phyloP scores from a whole-genome alignment of 2,888 invertebrate genomes.

The Apotomis betuletana region DNA sequence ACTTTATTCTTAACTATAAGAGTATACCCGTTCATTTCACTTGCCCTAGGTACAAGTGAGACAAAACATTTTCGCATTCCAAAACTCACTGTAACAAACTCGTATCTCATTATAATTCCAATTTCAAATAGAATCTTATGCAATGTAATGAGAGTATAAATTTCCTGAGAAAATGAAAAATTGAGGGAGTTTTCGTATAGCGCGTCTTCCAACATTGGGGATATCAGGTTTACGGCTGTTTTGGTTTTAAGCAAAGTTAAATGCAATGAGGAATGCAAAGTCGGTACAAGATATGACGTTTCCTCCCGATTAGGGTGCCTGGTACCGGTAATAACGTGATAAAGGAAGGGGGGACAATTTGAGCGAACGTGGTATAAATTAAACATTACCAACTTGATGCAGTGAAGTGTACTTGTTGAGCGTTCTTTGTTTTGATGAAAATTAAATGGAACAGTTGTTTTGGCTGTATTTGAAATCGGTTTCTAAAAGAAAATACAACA shows the following conservation, averaged over 20 bases:
- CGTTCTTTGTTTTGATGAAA: slow-evolving; percentile 22
- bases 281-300: slow-evolving; percentile 36
- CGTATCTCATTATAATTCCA: background rate
- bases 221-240: slow-evolving; percentile 2
- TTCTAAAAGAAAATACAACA: no score
- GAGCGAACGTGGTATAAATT: slow-evolving; percentile 33
- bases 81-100: background rate
- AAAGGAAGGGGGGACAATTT: slow-evolving; percentile 27
- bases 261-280: slow-evolving; percentile 28
- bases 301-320: slow-evolving; percentile 25
- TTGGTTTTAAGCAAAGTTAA: slow-evolving; percentile 13
- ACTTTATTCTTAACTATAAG: background rate
- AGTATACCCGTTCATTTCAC: background rate
- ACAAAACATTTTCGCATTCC: slow-evolving; percentile 4
- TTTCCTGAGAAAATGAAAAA: background rate
- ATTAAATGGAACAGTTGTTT: background rate
- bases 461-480: no score
- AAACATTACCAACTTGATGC: slow-evolving; percentile 32
- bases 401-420: slow-evolving; percentile 19
- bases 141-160: background rate
- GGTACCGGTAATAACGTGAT: slow-evolving; percentile 35
- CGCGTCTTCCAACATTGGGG: background rate
- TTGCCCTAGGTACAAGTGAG: slow-evolving; percentile 1
- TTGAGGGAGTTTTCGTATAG: background rate
- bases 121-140: background rate